Evolutionary conservation across 2,888 invertebrate genomes (phyloP), one percentile per base, ranked within the genome.

Genomic region (Drosophila paramelanica): DNA sequence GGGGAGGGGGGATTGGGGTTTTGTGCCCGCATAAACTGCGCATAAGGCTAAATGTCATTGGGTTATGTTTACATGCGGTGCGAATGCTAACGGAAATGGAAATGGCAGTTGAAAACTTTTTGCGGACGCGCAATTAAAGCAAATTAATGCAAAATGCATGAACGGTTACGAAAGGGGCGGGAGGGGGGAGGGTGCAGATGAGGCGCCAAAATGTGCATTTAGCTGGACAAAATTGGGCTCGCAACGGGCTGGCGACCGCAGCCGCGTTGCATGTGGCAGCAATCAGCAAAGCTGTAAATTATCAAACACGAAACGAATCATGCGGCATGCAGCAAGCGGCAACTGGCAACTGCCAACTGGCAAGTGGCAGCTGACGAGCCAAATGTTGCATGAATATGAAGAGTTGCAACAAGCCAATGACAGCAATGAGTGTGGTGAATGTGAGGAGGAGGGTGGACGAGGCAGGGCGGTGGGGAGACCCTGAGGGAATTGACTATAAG

Each of bases 61-160:
- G 90, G 91, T 81, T 90, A 82, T 85, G 88, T 90, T 91, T 87
- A 90, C 89, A 90, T 88, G 90, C 88, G 89, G 83, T 84, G 79
- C 45, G 80, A 82, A 87, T 60, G 76, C 85, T 3, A 81, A 71
- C 88, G 88, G 84, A 84, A 87, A 80, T 80, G 88, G 84, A 84
- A 87, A 80, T 80, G 80, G 70, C 72, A 73, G 79, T 76, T 76
- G 33, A 72, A 80, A 84, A 73, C 76, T 81, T 68, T 82, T 71
- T 59, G 66, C 56, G 45, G 66, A 56, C 55, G 65, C 50, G 81
- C 77, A 83, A 86, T 81, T 74, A 84, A 73, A 72, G 70, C 79
- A 77, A 83, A 86, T 83, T 77, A 79, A 87, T 86, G 79, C 66
- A 65, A 77, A 77, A 72, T 77, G 58, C 64, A 72, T 79, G 39